phyloP scores from a whole-genome alignment of 2,888 invertebrate species.

The Tenthredo livida region DNA sequence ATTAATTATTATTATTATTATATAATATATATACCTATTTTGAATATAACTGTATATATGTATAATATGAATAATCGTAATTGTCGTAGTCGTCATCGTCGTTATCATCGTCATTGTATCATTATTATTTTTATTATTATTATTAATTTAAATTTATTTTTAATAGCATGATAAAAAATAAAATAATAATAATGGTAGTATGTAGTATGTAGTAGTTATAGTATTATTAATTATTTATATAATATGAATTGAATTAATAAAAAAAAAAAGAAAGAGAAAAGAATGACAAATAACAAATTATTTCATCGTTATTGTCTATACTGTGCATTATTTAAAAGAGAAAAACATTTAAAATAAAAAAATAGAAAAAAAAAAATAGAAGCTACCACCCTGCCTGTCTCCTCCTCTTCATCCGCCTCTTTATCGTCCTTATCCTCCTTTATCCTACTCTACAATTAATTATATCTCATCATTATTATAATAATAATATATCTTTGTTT shows the following conservation, averaged over 20 bases:
- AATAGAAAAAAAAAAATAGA: background rate
- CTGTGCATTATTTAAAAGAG: conserved; percentile 41
- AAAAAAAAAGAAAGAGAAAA: conserved; percentile 10
- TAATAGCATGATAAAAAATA: conserved; percentile 64
- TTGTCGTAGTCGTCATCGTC: background rate
- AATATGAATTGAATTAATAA: too few species aligned
- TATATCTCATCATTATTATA: background rate
- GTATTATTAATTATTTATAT: too few species aligned
- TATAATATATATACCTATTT: conserved; percentile 3
- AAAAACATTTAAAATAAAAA: too few species aligned
- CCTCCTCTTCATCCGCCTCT: too few species aligned
- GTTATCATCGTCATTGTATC: background rate
- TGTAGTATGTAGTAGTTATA: conserved; percentile 53
- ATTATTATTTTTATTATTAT: background rate
- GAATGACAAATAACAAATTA: conserved; percentile 58
- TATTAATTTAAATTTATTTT: conserved; percentile 55
- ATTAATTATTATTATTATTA: background rate
- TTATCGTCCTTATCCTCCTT: background rate
- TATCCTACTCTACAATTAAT: too few species aligned
- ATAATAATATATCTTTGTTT: background rate
- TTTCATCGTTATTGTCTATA: background rate
- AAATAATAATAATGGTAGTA: too few species aligned
- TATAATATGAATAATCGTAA: background rate
- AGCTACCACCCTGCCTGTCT: conserved; percentile 7
- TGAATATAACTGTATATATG: conserved; percentile 13